Evolutionary conservation across 1,140 invertebrate genomes (phyloP), one percentile per base, ranked within the genome.

Genomic region (Tribolium madens): DNA sequence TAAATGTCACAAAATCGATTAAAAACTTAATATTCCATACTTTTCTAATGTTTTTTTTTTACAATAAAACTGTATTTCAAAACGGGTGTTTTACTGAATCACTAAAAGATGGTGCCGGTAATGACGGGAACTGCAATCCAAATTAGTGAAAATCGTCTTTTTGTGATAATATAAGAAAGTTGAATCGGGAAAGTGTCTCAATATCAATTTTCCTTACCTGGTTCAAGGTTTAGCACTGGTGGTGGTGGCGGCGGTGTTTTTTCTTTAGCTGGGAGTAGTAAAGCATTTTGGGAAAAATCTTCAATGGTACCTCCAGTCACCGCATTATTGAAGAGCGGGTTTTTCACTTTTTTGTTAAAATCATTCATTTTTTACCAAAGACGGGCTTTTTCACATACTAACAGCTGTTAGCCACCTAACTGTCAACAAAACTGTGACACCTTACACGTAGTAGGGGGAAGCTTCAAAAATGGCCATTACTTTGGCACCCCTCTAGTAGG

Each of bases 261-360:
- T 69, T 80, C 78, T 73, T 80, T 81, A 31, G 81, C 83, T 52
- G 83, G 83, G 12, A 84, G 73, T 69, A 84, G 68, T 6, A 84
- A 36, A 42, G 83, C 83, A 82, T 84, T 77, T 80, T 84, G 83
- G 6, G 81, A 72, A 78, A 85, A 84, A 73, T 85, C 83, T 70
- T 85, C 84, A 33, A 81, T 52, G 7, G 83, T 84, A 26, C 78
- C 81, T 47, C 84, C 84, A 6, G 82, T 84, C 31, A 84, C 83
- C 7, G 83, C 80, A 5, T 76, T 78, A 75, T 79, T 84, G 74
- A 85, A 81, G 31, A 84, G 78, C 6, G 82, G 81, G 75, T 84
- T 84, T 75, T 83, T 82, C 17, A 84, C 77, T 74, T 78, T 75
- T 57, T 79, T 82, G 47, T 74, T 75, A 12, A 57, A 68, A 64